Evolutionary conservation across 2,888 invertebrate genomes (phyloP), one percentile per base, ranked within the genome.

Genomic region (Epistrophella euchroma): DNA sequence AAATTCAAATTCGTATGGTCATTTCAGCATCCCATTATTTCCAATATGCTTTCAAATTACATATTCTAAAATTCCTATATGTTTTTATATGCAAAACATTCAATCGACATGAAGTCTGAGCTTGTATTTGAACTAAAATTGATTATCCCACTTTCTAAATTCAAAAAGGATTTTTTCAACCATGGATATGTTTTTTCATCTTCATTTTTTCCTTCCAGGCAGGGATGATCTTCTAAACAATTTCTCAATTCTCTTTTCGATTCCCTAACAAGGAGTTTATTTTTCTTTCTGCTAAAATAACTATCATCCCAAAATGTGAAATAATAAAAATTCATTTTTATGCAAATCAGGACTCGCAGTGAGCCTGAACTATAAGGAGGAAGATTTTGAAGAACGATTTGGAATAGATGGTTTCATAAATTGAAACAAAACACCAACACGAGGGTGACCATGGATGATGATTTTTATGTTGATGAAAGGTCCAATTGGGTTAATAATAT

Each of bases 271-370:
- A 40, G 40, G 5, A 40, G 5, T 40, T 40, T 15, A 13, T 37
- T 17, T 9, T 4, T 9, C 19, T 19, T 5, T 15, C 7, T 43
- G 43, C 10, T 37, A 70, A 78, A 79, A 75, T 11, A 52, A 45
- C 52, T 32, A 64, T 43, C 40, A 79, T 71, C n/a, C n/a, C 6
- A 43, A 43, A n/a, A 43, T 43, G n/a, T 15, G 2, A n/a, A n/a
- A n/a, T 72, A 80, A 79, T 85, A 85, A 80, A 80, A 80, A 80
- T 72, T 68, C 47, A 43, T 56, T 80, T 71, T 68, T 50, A 85
- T 80, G 84, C 55, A 85, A 85, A 85, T 80, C 37, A 60, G 58
- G 17, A 37, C 37, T 52, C 52, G 50, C 0, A 40, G 40, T 7
- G 60, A 45, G 75, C 73, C 73, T 35, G 35, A 78, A 50, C 70